A percentile compares a stretch with the other conserved stretches of the same genome.
Conservation (phyloP, 2,797 vertebrate species). For the Bovichtus variegatus region DNA sequence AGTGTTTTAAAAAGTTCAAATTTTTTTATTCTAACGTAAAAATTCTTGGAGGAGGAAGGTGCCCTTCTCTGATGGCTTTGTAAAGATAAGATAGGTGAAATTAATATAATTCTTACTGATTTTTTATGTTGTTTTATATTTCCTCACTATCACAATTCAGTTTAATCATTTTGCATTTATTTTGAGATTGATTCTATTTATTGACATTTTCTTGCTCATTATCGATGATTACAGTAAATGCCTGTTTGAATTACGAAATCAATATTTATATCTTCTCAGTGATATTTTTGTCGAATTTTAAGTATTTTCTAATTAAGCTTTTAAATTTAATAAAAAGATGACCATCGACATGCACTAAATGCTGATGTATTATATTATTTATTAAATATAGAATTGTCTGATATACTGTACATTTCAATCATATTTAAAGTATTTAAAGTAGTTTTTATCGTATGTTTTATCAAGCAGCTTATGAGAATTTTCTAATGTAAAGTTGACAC, state of each 20-base stretch:
- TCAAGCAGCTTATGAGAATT: conserved; percentile 69
- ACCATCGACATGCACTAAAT: conserved; percentile 82
- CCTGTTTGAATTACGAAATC: conserved; percentile 79
- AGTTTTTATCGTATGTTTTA: conserved; percentile 82
- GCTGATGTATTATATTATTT: conserved; percentile 83
- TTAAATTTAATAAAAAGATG: conserved; percentile 81
- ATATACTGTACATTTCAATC: conserved; percentile 82
- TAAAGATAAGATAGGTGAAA: conserved; percentile 59
- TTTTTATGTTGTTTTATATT: conserved; percentile 77
- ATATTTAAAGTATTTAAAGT: conserved; percentile 81
- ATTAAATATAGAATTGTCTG: conserved; percentile 76
- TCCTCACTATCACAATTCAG: conserved; percentile 64
- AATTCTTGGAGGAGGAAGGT: conserved; percentile 30
- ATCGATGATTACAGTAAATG: conserved; percentile 75
- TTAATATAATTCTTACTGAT: conserved; percentile 57
- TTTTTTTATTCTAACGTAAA: conserved; percentile 47
- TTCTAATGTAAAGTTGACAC: conserved; percentile 70
- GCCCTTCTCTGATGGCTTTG: conserved; percentile 64
- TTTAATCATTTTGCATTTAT: conserved; percentile 76
- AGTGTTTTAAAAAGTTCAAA: conserved; percentile 54
- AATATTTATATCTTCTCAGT: conserved; percentile 84
- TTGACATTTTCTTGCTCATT: conserved; percentile 74
- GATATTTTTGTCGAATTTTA: conserved; percentile 83
- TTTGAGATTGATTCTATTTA: conserved; percentile 78
- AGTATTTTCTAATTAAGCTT: conserved; percentile 84